These are phyloP conservation scores for Zingel zingel DNA, from an alignment of 2,113 vertebrate genomes.

Conservation along the genomic window DNA sequence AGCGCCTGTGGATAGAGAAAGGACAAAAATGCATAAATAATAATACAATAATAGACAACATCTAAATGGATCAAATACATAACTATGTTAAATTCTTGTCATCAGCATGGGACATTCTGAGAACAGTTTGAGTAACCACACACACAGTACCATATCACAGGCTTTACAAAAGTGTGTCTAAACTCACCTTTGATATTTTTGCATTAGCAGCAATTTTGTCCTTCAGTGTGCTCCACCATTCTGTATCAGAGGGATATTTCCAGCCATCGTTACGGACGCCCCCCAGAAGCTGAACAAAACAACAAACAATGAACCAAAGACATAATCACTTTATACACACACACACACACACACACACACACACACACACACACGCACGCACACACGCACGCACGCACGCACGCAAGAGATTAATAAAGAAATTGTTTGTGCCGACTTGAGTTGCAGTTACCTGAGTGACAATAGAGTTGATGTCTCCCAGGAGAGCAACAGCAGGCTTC, in stretches of 20 bases:
- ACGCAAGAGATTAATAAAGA: not conserved
- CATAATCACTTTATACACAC: not conserved
- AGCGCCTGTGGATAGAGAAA: slow-evolving; percentile 81
- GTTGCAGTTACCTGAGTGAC: slow-evolving; percentile 87
- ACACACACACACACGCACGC: too few relatives aligned
- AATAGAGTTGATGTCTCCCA: slow-evolving; percentile 90
- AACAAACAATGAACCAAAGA: not conserved
- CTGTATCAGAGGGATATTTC: slow-evolving; percentile 86
- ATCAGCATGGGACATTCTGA: not conserved
- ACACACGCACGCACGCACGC: not conserved
- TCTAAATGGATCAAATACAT: not conserved
- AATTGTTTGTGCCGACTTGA: not conserved
- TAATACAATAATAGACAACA: not conserved
- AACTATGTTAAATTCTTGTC: not conserved
- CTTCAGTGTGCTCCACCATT: slow-evolving; percentile 91
- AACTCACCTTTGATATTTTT: slow-evolving; percentile 87
- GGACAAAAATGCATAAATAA: not conserved
- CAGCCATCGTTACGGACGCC: slow-evolving; percentile 81
- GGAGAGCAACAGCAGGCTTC: slow-evolving; percentile 87
- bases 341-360: not conserved
- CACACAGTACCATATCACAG: not conserved
- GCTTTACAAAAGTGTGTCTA: not conserved
- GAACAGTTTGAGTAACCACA: not conserved
- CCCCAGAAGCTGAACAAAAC: slow-evolving; percentile 86
- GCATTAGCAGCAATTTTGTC: slow-evolving; percentile 89